Base-by-base conservation (phyloP, 2,113 vertebrate species). In the Zosterops lateralis region DNA sequence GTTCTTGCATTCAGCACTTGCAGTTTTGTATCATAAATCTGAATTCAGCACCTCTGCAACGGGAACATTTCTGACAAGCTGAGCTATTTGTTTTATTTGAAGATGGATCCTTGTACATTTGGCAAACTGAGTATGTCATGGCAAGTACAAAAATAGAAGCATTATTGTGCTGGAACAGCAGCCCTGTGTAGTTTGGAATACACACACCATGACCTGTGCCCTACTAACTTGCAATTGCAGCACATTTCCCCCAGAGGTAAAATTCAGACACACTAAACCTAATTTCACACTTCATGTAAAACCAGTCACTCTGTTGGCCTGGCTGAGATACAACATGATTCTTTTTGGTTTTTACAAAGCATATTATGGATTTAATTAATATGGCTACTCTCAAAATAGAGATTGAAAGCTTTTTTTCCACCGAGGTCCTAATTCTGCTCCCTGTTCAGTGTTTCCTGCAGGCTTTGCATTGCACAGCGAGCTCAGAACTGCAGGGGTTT, bases 201-300 rank as follows among this genome's bases (percentile, higher is more conserved):
- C 72, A 80, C 75, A 84, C 78, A 77, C 51, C 7, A 53, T 88
- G 94, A 87, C 94, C 90, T 88, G 36, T 94, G 85, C 85, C 91
- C 85, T 81, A 16, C 71, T 66, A 91, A 62, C 75, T 90, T 92
- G 94, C 84, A 86, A 71, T 38, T 93, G 91, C 82, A 91, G 67
- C 79, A 80, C 44, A 67, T 95, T 95, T 94, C 89, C 75, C 91
- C 72, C 48, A 86, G 89, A 85, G 90, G 90, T 90, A 80, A 89
- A 90, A 95, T 89, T 83, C 17, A 7, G 84, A 85, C 85, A 84
- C 56, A 53, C 31, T 64, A 80, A 87, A 96, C 31, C 34, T 95
- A 90, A 91, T 95, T 91, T 90, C 78, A 92, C 89, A 91, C 93
- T 91, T 67, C 60, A 74, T 88, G 82, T 93, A 86, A 90, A 95